Conservation (phyloP, 2,113 vertebrate species). For the Corythaeola cristata region DNA sequence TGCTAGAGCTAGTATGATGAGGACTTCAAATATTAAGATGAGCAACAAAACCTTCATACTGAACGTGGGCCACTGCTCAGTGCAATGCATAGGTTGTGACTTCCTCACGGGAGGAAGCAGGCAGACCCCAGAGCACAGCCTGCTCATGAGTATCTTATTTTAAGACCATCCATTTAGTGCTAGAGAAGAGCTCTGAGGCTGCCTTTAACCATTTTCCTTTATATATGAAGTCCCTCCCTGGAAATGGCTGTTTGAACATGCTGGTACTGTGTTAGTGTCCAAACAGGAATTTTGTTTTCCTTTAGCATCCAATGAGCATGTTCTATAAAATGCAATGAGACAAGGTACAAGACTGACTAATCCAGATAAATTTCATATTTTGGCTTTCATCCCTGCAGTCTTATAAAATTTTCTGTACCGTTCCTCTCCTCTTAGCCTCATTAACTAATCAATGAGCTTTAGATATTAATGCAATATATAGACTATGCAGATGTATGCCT, state of each 20-base stretch:
- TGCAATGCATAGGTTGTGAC: rapidly evolving
- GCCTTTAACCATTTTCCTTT: background rate
- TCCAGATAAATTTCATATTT: background rate
- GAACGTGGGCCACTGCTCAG: rapidly evolving
- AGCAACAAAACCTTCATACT: background rate
- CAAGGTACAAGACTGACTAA: background rate
- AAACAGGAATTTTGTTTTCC: background rate
- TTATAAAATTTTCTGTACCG: background rate
- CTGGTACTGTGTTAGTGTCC: background rate
- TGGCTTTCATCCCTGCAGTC: background rate
- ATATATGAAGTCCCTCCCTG: background rate
- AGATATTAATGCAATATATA: background rate
- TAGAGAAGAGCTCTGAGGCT: background rate
- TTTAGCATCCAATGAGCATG: background rate
- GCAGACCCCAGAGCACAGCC: rapidly evolving
- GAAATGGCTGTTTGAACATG: background rate
- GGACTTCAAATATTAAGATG: background rate
- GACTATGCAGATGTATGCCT: background rate
- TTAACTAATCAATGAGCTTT: background rate
- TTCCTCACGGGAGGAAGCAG: background rate
- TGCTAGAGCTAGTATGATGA: background rate
- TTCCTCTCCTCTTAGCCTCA: background rate
- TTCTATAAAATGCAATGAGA: background rate
- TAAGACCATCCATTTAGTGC: background rate
- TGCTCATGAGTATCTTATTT: background rate